A percentile compares a stretch with the other conserved stretches of the same genome.
phyloP scores from a whole-genome alignment of 2,888 invertebrate genomes.

The Vannuccia rotundouncinata region DNA sequence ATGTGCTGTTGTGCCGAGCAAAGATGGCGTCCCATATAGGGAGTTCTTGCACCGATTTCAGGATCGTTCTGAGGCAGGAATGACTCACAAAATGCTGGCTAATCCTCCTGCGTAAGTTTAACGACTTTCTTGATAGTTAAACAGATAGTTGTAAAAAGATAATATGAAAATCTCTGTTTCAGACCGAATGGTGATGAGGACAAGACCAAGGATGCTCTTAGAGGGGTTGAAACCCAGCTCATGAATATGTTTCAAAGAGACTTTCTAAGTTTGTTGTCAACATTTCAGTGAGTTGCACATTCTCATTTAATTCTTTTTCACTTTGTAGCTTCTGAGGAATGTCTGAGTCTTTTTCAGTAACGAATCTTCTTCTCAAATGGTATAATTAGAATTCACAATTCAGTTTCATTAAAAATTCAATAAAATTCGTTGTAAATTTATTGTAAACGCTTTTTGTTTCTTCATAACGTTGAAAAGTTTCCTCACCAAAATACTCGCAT shows the following conservation, averaged over 20 bases:
- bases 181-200: background rate
- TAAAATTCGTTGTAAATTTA: too few species aligned
- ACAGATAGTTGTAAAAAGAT: too few species aligned
- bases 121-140: background rate
- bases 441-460: too few species aligned
- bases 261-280: constrained; percentile 52
- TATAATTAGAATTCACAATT: too few species aligned
- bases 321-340: too few species aligned
- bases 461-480: too few species aligned
- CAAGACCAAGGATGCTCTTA: background rate
- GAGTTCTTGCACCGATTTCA: constrained; percentile 56
- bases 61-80: constrained; percentile 54
- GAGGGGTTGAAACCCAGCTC: constrained; percentile 48
- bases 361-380: too few species aligned
- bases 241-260: constrained; percentile 56
- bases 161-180: too few species aligned
- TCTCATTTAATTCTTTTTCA: background rate
- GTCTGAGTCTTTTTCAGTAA: too few species aligned
- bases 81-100: constrained; percentile 53
- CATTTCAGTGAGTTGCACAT: constrained; percentile 50
- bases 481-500: too few species aligned
- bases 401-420: too few species aligned
- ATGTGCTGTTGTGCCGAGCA: constrained; percentile 47
- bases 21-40: constrained; percentile 50
- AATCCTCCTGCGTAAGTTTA: constrained; percentile 44